phyloP scores from a whole-genome alignment of 2,888 invertebrate species.

The Conomelus anceps region DNA sequence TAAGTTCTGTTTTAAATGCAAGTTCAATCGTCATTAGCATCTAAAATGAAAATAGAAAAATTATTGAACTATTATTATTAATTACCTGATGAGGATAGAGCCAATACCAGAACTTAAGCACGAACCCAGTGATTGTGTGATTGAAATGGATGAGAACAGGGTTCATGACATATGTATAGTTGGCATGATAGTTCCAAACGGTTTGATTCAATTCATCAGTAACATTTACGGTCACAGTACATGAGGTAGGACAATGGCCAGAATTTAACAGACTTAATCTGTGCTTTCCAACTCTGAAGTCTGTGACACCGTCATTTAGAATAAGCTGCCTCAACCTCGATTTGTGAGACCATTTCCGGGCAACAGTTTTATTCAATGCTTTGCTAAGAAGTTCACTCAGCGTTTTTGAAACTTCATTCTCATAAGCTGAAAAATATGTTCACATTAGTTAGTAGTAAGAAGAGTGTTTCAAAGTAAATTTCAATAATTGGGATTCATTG shows the following conservation, averaged over 20 bases:
- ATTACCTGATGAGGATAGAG: conserved; percentile 22
- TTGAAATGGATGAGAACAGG: conserved; percentile 30
- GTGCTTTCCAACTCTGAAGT: conserved; percentile 21
- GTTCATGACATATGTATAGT: conserved; percentile 37
- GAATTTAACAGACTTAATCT: conserved; percentile 45
- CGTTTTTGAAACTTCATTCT: background rate
- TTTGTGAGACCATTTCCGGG: background rate
- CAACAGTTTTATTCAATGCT: background rate
- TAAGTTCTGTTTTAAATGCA: too few relatives aligned
- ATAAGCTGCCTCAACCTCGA: background rate
- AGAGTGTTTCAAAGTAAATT: too few relatives aligned
- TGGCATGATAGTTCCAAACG: conserved; percentile 22
- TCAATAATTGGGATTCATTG: too few relatives aligned
- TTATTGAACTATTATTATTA: background rate
- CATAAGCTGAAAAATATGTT: conserved; percentile 11
- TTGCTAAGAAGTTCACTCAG: background rate
- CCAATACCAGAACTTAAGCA: conserved; percentile 80
- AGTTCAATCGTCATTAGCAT: too few relatives aligned
- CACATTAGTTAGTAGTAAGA: background rate
- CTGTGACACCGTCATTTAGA: background rate
- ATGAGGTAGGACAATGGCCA: conserved; percentile 62
- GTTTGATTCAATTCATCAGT: conserved; percentile 30
- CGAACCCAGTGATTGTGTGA: conserved; percentile 51
- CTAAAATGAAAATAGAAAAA: background rate
- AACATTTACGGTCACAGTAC: conserved; percentile 53